Evolutionary conservation across 1,140 invertebrate genomes (phyloP).

Genomic region (Tetramorium alpestre): DNA sequence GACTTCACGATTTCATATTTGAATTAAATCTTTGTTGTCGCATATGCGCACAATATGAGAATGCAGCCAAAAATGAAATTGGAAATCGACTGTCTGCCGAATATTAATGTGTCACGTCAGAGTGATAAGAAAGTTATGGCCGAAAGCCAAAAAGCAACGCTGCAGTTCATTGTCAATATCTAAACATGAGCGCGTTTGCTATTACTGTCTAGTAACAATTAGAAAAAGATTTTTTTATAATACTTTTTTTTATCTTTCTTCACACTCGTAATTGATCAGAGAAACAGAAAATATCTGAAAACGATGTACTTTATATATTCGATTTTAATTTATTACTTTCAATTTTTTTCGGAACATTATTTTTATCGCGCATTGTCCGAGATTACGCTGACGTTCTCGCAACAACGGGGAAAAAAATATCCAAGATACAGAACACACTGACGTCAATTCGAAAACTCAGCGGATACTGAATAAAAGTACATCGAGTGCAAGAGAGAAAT

Average conservation of each 20-base stretch:
- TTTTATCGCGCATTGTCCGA: neutral
- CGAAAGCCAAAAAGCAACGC: conserved; percentile 39
- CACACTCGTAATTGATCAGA: neutral
- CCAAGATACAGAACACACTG: neutral
- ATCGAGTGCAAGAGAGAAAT: conserved; percentile 26
- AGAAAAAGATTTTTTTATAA: neutral
- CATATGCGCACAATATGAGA: conserved; percentile 9
- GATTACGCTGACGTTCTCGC: neutral
- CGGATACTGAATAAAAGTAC: conserved; percentile 19
- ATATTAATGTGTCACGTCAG: conserved; percentile 12
- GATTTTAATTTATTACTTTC: neutral
- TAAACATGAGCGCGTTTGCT: neutral
- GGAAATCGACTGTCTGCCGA: conserved; percentile 43
- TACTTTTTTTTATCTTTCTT: neutral
- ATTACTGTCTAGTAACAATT: too few relatives aligned
- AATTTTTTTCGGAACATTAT: neutral
- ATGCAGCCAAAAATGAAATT: conserved; percentile 47
- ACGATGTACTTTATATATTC: neutral
- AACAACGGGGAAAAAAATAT: neutral
- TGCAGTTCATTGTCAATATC: neutral
- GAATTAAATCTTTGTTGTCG: conserved; percentile 7
- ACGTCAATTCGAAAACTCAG: conserved; percentile 20
- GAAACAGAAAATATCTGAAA: neutral
- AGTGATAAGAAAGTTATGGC: conserved; percentile 60
- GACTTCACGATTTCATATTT: neutral